Evolutionary conservation across 92 coral and sea anemone genomes (phyloP).

Genomic region (Blastomussa wellsi): DNA sequence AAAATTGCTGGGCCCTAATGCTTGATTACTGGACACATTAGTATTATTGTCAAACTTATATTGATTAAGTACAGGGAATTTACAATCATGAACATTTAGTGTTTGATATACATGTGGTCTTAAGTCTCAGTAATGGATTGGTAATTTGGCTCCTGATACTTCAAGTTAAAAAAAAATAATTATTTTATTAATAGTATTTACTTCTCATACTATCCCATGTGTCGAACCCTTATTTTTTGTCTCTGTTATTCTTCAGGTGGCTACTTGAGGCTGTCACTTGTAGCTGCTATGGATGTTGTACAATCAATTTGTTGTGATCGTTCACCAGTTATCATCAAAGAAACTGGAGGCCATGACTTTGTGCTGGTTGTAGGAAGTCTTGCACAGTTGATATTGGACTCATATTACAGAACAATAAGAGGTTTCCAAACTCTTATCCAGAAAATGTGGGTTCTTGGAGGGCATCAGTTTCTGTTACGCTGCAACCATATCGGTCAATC

Average conservation of each 20-base stretch:
- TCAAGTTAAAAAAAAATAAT: too few relatives aligned
- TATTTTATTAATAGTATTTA: background rate
- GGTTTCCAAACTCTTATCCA: constrained; percentile 95
- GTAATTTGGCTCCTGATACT: too few relatives aligned
- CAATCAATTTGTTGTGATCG: constrained; percentile 75
- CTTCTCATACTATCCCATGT: background rate
- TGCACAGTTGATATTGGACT: constrained; percentile 91
- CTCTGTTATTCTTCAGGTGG: constrained; percentile 64
- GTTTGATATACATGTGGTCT: too few relatives aligned
- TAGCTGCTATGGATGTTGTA: constrained; percentile 83
- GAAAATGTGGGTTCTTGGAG: constrained; percentile 99
- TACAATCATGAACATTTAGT: too few relatives aligned
- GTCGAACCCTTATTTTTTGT: background rate
- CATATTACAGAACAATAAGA: constrained; percentile 87
- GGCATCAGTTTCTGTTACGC: constrained; percentile 91
- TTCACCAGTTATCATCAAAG: constrained; percentile 88
- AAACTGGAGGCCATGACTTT: constrained; percentile 85
- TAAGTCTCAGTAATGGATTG: too few relatives aligned
- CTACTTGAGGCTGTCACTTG: constrained; percentile 71
- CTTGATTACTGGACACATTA: too few relatives aligned
- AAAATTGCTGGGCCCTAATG: too few relatives aligned
- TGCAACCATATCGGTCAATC: constrained; percentile 74
- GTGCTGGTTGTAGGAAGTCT: constrained; percentile 84
- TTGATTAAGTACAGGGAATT: too few relatives aligned
- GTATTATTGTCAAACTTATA: too few relatives aligned